phyloP scores from a whole-genome alignment of 2,888 invertebrate genomes.

The Epinotia brunnichana region DNA sequence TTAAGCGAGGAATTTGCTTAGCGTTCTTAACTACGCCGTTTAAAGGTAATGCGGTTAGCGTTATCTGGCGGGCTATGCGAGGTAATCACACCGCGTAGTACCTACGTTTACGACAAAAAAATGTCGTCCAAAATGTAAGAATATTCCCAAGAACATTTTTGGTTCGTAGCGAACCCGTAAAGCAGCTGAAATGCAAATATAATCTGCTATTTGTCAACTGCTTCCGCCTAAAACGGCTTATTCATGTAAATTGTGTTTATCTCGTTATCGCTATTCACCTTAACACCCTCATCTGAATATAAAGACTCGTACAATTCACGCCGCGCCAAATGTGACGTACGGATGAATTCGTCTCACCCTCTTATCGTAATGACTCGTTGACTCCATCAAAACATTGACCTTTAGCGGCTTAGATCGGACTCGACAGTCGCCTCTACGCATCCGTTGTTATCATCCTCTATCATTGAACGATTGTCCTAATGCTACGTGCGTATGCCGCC shows the following conservation, averaged over 20 bases:
- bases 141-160: slow-evolving; percentile 15
- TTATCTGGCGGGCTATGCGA: slow-evolving; percentile 32
- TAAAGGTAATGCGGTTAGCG: slow-evolving; percentile 41
- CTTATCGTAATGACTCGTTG: slow-evolving; percentile 60
- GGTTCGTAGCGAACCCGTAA: slow-evolving; percentile 11
- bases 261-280: slow-evolving; percentile 38
- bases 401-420: slow-evolving; percentile 65
- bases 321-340: slow-evolving; percentile 34
- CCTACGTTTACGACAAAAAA: slow-evolving; percentile 24
- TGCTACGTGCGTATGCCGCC: slow-evolving; percentile 38
- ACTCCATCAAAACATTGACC: slow-evolving; percentile 81
- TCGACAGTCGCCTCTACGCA: slow-evolving; percentile 50
- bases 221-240: slow-evolving; percentile 29
- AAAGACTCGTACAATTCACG: slow-evolving; percentile 15
- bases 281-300: slow-evolving; percentile 30
- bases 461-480: slow-evolving; percentile 48
- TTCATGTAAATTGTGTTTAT: slow-evolving; percentile 41
- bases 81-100: slow-evolving; percentile 20
- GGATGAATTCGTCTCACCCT: slow-evolving; percentile 38
- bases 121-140: slow-evolving; percentile 10
- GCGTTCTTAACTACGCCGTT: slow-evolving; percentile 45
- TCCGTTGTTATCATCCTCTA: slow-evolving; percentile 59
- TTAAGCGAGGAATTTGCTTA: slow-evolving; percentile 50
- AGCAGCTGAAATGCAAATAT: slow-evolving; percentile 26
- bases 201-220: slow-evolving; percentile 38